These are phyloP conservation scores for Poicephalus meyeri DNA, from an alignment of 2,113 vertebrate genomes.

Conservation along the genomic window DNA sequence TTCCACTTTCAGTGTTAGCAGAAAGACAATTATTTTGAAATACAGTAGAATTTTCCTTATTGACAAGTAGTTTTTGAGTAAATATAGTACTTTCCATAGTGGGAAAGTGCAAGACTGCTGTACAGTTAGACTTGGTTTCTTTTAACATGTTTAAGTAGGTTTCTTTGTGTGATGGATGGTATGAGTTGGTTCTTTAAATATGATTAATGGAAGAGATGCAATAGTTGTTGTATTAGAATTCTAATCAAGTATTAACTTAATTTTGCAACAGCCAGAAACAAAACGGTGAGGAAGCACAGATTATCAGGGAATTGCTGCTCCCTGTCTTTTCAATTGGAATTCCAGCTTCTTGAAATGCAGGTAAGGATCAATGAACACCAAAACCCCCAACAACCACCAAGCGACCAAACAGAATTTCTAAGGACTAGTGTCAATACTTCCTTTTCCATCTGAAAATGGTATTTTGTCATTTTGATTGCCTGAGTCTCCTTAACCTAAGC, in stretches of 20 bases:
- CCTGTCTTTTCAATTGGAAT: conserved; percentile 85
- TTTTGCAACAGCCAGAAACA: conserved; percentile 65
- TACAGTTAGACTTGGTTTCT: background rate
- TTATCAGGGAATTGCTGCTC: conserved; percentile 79
- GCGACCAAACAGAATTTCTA: background rate
- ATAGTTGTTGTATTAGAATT: background rate
- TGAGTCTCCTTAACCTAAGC: background rate
- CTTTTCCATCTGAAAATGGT: background rate
- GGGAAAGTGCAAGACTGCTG: background rate
- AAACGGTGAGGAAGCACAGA: conserved; percentile 70
- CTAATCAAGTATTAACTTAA: background rate
- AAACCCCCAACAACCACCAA: background rate
- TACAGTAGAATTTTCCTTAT: background rate
- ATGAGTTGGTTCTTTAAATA: background rate
- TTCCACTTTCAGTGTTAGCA: background rate
- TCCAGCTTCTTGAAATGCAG: conserved; percentile 80
- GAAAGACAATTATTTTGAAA: background rate
- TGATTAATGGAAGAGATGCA: background rate
- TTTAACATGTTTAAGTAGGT: background rate
- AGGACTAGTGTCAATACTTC: background rate
- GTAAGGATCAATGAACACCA: conserved; percentile 67
- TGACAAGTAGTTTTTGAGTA: background rate
- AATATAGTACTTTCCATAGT: background rate
- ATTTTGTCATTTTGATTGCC: background rate
- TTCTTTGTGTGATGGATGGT: background rate